Evolutionary conservation across 2,113 vertebrate genomes (phyloP).

Genomic region (Onychorhynchus coronatus): DNA sequence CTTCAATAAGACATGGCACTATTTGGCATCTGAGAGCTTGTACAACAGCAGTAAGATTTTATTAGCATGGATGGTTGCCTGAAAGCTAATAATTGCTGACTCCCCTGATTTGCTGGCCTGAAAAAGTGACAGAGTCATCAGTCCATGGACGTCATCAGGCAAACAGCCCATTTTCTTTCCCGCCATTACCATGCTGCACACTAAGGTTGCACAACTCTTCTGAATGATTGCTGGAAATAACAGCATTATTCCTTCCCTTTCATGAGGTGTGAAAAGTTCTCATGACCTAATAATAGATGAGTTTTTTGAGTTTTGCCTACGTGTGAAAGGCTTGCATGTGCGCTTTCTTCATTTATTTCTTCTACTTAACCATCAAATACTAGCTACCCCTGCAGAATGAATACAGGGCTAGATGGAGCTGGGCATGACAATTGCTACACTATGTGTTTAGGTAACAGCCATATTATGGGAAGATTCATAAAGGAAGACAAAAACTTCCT

Average conservation of each 20-base stretch:
- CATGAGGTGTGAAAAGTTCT: not conserved
- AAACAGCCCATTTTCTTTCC: not conserved
- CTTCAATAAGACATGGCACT: not conserved
- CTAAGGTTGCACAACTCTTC: not conserved
- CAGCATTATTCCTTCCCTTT: not conserved
- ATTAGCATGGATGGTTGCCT: not conserved
- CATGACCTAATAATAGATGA: not conserved
- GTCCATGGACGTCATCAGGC: not conserved
- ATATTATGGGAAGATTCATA: not conserved
- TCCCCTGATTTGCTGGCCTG: not conserved
- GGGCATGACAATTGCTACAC: not conserved
- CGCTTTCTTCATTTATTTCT: not conserved
- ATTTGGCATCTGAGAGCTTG: not conserved
- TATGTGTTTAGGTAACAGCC: not conserved
- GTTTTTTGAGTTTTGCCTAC: not conserved
- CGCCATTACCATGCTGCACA: not conserved
- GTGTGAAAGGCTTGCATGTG: not conserved
- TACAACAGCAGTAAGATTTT: not conserved
- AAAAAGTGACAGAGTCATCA: not conserved
- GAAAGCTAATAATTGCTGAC: not conserved
- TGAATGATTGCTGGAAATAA: not conserved
- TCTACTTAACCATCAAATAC: not conserved
- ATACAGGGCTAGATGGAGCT: not conserved
- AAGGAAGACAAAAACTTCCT: not conserved
- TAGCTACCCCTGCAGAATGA: not conserved